Evolutionary conservation across 2,113 vertebrate species (phyloP), one percentile per base, ranked within the genome.

Genomic region (Dromaius novaehollandiae): DNA sequence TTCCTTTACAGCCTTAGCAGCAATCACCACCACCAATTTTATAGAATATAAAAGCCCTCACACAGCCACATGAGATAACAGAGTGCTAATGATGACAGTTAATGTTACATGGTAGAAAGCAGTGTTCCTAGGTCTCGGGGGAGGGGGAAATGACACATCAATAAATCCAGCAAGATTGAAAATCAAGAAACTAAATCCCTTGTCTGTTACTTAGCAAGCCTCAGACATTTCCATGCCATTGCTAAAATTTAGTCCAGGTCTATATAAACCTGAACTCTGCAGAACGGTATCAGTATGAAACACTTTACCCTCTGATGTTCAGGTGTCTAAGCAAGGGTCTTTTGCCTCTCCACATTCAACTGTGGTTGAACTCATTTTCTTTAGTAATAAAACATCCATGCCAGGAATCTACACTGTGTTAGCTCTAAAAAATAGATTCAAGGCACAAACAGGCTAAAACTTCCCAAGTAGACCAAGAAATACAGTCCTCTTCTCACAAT

Each of bases 1-100:
- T 86, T 93, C 93, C 90, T 95, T 92, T 90, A 94, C 75, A 69
- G 91, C 79, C 89, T 81, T 42, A 92, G 78, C 68, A 86, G 93
- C 84, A 93, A 85, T 77, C 40, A 0, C 66, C 75, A 91, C 40
- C 69, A 66, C 68, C 82, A 95, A 87, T 88, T 89, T 91, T 7
- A 76, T 6, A 82, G 58, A 86, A 88, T 64, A 96, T 92, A 87
- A 91, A 91, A 95, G 91, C 38, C 70, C 71, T 93, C 70, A 25
- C 70, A 89, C 36, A 77, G 84, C 30, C 48, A 0, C 16, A n/a
- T 50, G 71, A 78, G 91, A 65, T 55, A 93, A 93, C 30, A 5
- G 70, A 80, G 78, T 7, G 5, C 38, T 89, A 91, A 85, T 1
- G 50, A 74, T 46, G 69, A 36, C 68, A 61, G 66, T 1, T 0